Conservation (phyloP, 2,797 vertebrate species). For the Erethizon dorsatum region DNA sequence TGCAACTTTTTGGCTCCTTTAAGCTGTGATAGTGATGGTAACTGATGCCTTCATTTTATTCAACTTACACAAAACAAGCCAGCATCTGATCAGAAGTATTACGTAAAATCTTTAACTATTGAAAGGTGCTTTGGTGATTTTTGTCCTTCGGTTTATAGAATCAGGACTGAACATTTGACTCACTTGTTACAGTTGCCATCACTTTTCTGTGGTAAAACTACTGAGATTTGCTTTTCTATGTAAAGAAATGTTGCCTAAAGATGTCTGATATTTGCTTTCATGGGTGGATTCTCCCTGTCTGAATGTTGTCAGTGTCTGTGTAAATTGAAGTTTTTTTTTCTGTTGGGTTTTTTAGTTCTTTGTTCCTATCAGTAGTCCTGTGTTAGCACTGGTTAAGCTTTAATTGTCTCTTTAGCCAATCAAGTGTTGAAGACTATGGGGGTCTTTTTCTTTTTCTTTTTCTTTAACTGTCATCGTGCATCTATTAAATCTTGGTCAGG, state of each 20-base stretch:
- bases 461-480: conserved; percentile 88
- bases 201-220: conserved; percentile 88
- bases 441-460: conserved; percentile 86
- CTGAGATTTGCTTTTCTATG: conserved; percentile 88
- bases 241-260: conserved; percentile 88
- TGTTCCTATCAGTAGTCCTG: conserved; percentile 73
- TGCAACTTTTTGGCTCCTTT: conserved; percentile 86
- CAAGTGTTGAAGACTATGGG: conserved; percentile 86
- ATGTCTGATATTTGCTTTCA: conserved; percentile 83
- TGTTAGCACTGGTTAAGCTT: conserved; percentile 87
- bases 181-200: conserved; percentile 85
- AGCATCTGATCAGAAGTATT: conserved; percentile 83
- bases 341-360: conserved; percentile 69
- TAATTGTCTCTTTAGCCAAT: conserved; percentile 88
- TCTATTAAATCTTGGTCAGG: conserved; percentile 90
- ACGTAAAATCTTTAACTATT: conserved; percentile 68
- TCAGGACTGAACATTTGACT: conserved; percentile 78
- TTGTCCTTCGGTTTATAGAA: conserved; percentile 80
- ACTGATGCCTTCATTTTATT: conserved; percentile 84
- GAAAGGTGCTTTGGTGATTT: conserved; percentile 80
- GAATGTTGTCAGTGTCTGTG: background rate
- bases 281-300: conserved; percentile 31
- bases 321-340: conserved; percentile 70
- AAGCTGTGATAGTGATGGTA: conserved; percentile 86
- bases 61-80: conserved; percentile 69